Conservation (phyloP, 2,797 vertebrate genomes). For the Sus cebifrons region DNA sequence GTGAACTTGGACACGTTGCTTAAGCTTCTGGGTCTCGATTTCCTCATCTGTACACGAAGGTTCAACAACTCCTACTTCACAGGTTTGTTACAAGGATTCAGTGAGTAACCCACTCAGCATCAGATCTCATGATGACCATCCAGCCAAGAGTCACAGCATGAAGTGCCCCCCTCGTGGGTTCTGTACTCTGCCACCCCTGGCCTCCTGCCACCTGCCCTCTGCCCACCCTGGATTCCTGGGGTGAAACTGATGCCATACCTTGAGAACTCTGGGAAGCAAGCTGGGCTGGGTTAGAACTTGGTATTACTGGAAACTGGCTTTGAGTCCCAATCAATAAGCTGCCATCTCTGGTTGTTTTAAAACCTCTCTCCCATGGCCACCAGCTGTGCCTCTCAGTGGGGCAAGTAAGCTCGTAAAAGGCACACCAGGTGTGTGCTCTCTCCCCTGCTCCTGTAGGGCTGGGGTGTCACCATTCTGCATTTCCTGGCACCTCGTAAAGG, state of each 20-base stretch:
- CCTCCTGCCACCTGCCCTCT: background rate
- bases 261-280: background rate
- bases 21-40: slow-evolving; percentile 27
- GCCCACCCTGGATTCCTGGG: background rate
- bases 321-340: background rate
- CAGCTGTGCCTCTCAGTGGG: background rate
- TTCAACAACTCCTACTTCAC: background rate
- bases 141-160: background rate
- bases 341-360: background rate
- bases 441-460: background rate
- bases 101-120: background rate
- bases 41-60: background rate
- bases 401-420: background rate
- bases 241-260: background rate
- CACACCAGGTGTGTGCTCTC: background rate
- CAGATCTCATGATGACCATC: background rate
- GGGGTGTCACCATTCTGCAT: background rate
- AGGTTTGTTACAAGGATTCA: background rate
- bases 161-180: background rate
- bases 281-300: background rate
- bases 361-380: background rate
- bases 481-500: background rate
- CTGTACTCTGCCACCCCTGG: background rate
- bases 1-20: background rate
- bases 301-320: slow-evolving; percentile 27